Evolutionary conservation across 2,797 vertebrate genomes (phyloP).

Genomic region (Chaetodon trifasciatus): DNA sequence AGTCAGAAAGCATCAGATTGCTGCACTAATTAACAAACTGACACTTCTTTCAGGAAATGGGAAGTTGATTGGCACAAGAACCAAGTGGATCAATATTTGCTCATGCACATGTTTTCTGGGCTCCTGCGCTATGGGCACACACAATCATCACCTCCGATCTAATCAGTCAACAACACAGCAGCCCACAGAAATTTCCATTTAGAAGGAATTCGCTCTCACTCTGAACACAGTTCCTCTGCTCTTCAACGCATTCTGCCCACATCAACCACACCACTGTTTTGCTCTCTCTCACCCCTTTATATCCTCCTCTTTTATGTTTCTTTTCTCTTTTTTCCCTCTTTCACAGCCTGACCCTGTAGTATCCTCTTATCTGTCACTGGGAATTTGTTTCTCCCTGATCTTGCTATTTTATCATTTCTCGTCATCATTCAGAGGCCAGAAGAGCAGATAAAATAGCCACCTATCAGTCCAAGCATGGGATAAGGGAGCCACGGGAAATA

Average conservation of each 20-base stretch:
- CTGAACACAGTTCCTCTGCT: constrained; percentile 7
- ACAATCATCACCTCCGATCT: constrained; percentile 47
- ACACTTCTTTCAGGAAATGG: not conserved
- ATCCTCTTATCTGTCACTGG: constrained; percentile 56
- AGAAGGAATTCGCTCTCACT: constrained; percentile 29
- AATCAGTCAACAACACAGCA: constrained; percentile 44
- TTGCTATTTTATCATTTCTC: constrained; percentile 54
- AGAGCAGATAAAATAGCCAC: constrained; percentile 68
- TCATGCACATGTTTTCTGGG: not conserved
- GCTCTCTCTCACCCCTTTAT: constrained; percentile 17
- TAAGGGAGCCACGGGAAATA: constrained; percentile 46
- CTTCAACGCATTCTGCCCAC: not conserved
- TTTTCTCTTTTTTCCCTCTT: constrained; percentile 19
- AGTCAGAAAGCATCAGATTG: not conserved
- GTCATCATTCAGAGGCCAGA: constrained; percentile 52
- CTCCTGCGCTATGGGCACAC: constrained; percentile 26
- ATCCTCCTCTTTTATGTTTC: constrained; percentile 6
- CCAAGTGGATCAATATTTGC: constrained; percentile 39
- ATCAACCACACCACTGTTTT: constrained; percentile 35
- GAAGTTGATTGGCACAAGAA: constrained; percentile 6
- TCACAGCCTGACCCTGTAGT: constrained; percentile 49
- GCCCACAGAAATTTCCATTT: constrained; percentile 46
- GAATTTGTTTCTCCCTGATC: constrained; percentile 59
- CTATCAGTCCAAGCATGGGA: constrained; percentile 39
- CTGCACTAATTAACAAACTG: constrained; percentile 9